Evolutionary conservation across 2,888 invertebrate species (phyloP).

Genomic region (Dynastes hyllus): DNA sequence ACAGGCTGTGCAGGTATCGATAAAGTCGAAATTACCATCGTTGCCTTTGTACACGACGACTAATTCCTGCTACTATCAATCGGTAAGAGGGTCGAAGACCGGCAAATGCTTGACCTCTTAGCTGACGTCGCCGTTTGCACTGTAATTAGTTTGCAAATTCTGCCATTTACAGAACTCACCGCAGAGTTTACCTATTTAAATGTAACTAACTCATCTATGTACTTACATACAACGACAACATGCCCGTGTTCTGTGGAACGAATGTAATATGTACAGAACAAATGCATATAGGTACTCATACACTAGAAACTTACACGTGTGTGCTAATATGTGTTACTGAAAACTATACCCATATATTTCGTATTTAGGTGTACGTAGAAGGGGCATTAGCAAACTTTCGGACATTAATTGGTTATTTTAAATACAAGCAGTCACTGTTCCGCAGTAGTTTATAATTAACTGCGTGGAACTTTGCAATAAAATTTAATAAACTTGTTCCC

Average conservation of each 20-base stretch:
- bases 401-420: slow-evolving; percentile 42
- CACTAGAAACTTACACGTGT: slow-evolving; percentile 3
- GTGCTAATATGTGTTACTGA: background rate
- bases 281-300: slow-evolving; percentile 8
- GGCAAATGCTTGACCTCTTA: slow-evolving; percentile 29
- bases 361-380: slow-evolving; percentile 17
- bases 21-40: slow-evolving; percentile 16
- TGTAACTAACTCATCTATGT: slow-evolving; percentile 27
- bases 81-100: slow-evolving; percentile 23
- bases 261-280: background rate
- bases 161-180: slow-evolving; percentile 15
- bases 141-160: slow-evolving; percentile 24
- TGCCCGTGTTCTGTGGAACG: no score
- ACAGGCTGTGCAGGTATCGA: background rate
- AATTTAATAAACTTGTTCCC: slow-evolving; percentile 32
- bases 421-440: slow-evolving; percentile 9
- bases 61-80: slow-evolving; percentile 16
- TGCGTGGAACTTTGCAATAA: slow-evolving; percentile 34
- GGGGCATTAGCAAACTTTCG: slow-evolving; percentile 25
- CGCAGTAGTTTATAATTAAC: slow-evolving; percentile 31
- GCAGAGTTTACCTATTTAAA: slow-evolving; percentile 26
- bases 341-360: slow-evolving; percentile 29
- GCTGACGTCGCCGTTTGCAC: background rate
- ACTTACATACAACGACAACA: background rate
- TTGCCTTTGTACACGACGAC: background rate